phyloP scores from a whole-genome alignment of 64 coral and sea anemone genomes.

The Actinia tenebrosa region DNA sequence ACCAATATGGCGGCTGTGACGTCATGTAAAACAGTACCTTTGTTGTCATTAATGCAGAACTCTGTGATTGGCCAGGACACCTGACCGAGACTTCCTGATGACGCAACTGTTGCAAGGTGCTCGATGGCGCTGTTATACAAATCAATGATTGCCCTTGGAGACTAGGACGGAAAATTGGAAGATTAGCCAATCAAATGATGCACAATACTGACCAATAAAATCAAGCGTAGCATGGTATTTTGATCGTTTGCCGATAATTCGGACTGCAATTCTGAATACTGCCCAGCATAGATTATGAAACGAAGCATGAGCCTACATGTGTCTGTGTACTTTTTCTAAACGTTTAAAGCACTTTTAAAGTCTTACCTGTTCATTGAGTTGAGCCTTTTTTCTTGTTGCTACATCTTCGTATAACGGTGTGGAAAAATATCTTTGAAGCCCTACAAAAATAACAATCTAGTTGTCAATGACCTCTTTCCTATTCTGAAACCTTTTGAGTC shows the following conservation, averaged over 20 bases:
- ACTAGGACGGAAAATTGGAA: conserved; percentile 16
- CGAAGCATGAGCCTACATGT: no score
- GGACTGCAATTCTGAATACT: no score
- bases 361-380: conserved; percentile 67
- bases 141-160: conserved; percentile 63
- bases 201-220: no score
- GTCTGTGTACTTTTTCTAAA: no score
- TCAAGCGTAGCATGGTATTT: no score
- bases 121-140: conserved; percentile 60
- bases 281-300: no score
- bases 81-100: conserved; percentile 40
- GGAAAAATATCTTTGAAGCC: conserved; percentile 49
- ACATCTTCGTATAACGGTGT: conserved; percentile 59
- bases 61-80: conserved; percentile 83
- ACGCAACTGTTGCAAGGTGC: conserved; percentile 50
- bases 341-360: no score
- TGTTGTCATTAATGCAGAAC: conserved; percentile 19
- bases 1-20: no score
- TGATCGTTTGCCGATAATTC: no score
- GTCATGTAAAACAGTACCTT: background rate
- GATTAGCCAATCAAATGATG: background rate
- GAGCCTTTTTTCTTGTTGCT: conserved; percentile 57
- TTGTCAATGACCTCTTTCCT: background rate
- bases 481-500: background rate
- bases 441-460: conserved; percentile 6